A percentile compares a stretch with the other conserved stretches of the same genome.
phyloP scores from a whole-genome alignment of 2,113 vertebrate genomes.

The Thunnus maccoyii region DNA sequence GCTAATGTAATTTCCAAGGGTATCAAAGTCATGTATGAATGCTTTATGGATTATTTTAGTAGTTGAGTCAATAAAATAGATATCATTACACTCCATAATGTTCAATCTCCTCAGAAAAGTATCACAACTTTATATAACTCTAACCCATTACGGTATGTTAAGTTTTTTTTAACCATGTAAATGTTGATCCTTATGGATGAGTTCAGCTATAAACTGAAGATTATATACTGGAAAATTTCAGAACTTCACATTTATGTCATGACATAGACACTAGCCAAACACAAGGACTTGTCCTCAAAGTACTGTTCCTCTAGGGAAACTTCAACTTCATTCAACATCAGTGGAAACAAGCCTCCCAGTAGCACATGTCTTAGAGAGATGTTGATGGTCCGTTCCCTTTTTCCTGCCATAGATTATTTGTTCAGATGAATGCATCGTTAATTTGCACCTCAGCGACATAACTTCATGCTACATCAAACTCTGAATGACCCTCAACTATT shows the following conservation, averaged over 20 bases:
- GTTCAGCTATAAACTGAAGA: not conserved
- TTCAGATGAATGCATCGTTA: slow-evolving; percentile 10
- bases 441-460: slow-evolving; percentile 17
- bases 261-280: not conserved
- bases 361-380: not conserved
- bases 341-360: not conserved
- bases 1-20: slow-evolving; percentile 4
- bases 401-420: not conserved
- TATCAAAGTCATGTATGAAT: slow-evolving; percentile 1
- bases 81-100: not conserved
- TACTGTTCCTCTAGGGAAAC: not conserved
- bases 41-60: not conserved
- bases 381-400: not conserved
- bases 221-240: not conserved
- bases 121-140: not conserved
- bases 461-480: slow-evolving; percentile 39
- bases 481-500: slow-evolving; percentile 10
- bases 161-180: not conserved
- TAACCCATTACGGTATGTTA: not conserved
- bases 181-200: not conserved
- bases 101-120: slow-evolving; percentile 9
- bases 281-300: not conserved
- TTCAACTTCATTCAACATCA: too few species aligned
- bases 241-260: not conserved
- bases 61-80: not conserved